Percentiles rank a stretch among this genome's conserved stretches.
phyloP scores from a whole-genome alignment of 1,140 invertebrate genomes.

The Hylaeus volcanicus region DNA sequence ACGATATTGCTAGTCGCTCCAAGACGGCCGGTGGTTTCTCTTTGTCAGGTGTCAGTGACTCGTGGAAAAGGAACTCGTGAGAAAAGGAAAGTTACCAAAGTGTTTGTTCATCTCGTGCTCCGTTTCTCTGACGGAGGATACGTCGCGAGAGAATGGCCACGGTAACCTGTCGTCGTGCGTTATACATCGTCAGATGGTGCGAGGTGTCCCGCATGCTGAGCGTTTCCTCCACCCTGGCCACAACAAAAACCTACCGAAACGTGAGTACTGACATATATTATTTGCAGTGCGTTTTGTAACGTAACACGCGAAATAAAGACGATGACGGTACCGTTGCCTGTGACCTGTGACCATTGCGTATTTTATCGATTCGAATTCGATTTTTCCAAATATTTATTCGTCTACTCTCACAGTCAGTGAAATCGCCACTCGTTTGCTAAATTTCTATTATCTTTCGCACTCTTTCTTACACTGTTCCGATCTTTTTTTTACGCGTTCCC shows the following conservation, averaged over 20 bases:
- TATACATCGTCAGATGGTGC: constrained; percentile 67
- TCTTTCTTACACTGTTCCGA: neutral
- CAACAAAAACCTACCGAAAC: constrained; percentile 68
- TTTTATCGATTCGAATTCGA: neutral
- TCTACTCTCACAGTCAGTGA: neutral
- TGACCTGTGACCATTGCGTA: neutral
- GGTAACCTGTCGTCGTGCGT: constrained; percentile 69
- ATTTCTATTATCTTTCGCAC: neutral
- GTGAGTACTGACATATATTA: constrained; percentile 63
- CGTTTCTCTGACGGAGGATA: constrained; percentile 10
- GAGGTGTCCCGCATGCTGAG: constrained; percentile 71
- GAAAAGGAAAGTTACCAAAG: neutral
- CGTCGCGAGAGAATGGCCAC: constrained; percentile 66
- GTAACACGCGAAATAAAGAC: neutral
- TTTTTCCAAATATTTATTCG: neutral
- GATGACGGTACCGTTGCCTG: neutral
- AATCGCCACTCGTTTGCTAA: too few species aligned
- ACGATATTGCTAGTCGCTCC: constrained; percentile 61
- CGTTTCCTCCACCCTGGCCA: constrained; percentile 64
- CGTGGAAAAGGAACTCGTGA: constrained; percentile 15
- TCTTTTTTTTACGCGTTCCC: neutral
- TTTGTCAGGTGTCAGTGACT: constrained; percentile 46
- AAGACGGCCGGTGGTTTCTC: constrained; percentile 62
- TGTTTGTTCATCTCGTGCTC: constrained; percentile 1
- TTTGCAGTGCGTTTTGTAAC: neutral